Evolutionary conservation across 2,888 invertebrate genomes (phyloP).

Genomic region (Mellilla xanthometata): DNA sequence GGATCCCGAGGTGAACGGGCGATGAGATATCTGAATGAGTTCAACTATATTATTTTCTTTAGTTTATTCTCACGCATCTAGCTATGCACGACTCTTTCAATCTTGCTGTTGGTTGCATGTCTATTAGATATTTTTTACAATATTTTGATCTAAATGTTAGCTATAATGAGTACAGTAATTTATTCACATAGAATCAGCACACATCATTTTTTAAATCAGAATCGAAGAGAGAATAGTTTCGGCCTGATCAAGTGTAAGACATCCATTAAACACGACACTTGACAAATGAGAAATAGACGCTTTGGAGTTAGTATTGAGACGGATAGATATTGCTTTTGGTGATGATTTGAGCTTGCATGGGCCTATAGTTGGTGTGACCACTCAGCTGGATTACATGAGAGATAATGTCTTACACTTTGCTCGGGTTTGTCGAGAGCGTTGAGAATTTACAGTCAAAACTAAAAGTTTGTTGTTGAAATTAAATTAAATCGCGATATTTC

Average conservation of each 20-base stretch:
- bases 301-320: constrained; percentile 46
- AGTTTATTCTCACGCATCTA: constrained; percentile 78
- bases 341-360: constrained; percentile 56
- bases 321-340: constrained; percentile 54
- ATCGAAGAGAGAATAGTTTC: constrained; percentile 61
- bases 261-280: constrained; percentile 40
- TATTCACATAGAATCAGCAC: constrained; percentile 78
- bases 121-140: constrained; percentile 60
- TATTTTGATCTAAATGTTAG: constrained; percentile 72
- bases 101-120: constrained; percentile 79
- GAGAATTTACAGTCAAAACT: constrained; percentile 73
- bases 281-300: constrained; percentile 49
- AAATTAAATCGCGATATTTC: constrained; percentile 41
- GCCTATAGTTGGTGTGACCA: constrained; percentile 47
- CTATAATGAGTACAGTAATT: constrained; percentile 60
- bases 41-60: constrained; percentile 65
- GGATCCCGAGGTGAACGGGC: constrained; percentile 44
- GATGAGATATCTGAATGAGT: constrained; percentile 57
- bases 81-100: constrained; percentile 79
- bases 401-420: constrained; percentile 71
- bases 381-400: constrained; percentile 41
- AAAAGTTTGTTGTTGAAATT: constrained; percentile 30
- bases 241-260: constrained; percentile 77
- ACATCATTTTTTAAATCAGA: constrained; percentile 68
- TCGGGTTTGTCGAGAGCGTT: constrained; percentile 81